Evolutionary conservation across 2,888 invertebrate species (phyloP).

Genomic region (Caenorhabditis afra): DNA sequence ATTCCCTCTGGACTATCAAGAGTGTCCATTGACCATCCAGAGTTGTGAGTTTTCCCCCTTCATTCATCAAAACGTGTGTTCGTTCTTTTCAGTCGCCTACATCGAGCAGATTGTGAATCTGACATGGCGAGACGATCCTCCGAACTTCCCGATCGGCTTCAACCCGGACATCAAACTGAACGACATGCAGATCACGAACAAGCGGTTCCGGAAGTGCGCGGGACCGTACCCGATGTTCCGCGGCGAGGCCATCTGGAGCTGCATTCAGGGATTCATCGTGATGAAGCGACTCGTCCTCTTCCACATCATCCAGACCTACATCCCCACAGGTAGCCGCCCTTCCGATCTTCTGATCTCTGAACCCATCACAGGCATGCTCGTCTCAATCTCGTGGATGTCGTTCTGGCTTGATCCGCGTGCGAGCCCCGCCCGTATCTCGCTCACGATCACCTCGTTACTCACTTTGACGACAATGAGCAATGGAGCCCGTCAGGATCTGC

Average conservation of each 20-base stretch:
- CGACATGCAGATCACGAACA: constrained; percentile 78
- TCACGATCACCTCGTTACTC: constrained; percentile 80
- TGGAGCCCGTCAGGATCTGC: constrained; percentile 79
- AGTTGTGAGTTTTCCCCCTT: constrained; percentile 70
- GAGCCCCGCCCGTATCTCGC: constrained; percentile 78
- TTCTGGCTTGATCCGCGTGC: constrained; percentile 80
- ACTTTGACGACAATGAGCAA: constrained; percentile 80
- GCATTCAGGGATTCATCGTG: constrained; percentile 76
- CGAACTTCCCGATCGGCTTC: constrained; percentile 76
- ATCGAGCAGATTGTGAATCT: constrained; percentile 79
- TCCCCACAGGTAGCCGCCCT: constrained; percentile 73
- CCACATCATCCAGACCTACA: constrained; percentile 80
- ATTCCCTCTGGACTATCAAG: constrained; percentile 77
- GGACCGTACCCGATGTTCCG: constrained; percentile 80
- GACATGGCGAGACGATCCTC: constrained; percentile 77
- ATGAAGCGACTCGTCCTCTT: constrained; percentile 79
- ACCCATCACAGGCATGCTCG: constrained; percentile 73
- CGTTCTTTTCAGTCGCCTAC: constrained; percentile 74
- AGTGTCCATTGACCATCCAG: constrained; percentile 78
- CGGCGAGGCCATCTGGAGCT: constrained; percentile 78
- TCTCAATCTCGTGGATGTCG: constrained; percentile 79
- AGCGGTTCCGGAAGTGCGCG: constrained; percentile 70
- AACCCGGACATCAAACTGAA: constrained; percentile 78
- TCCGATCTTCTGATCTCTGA: neutral
- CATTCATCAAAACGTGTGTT: neutral